Percentiles rank a stretch among this genome's conserved stretches.
These are phyloP conservation scores for Lomographa bimaculata DNA, from an alignment of 2,888 invertebrate genomes.

Conservation along the genomic window DNA sequence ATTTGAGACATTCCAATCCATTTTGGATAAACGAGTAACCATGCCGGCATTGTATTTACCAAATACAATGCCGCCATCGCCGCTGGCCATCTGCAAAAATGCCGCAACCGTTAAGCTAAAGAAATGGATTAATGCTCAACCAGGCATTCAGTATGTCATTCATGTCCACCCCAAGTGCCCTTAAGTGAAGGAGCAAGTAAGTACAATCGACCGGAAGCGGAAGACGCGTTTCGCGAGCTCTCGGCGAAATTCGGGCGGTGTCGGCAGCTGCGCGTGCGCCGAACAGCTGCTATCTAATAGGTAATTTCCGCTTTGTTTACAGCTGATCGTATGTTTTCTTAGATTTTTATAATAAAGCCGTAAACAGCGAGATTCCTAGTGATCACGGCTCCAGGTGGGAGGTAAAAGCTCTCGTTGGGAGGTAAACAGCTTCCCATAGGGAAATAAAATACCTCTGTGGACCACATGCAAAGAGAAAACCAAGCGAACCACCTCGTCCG, in stretches of 20 bases:
- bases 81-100: constrained; percentile 32
- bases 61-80: too few species aligned
- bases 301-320: constrained; percentile 70
- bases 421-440: too few species aligned
- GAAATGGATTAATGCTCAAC: constrained; percentile 38
- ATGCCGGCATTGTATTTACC: too few species aligned
- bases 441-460: too few species aligned
- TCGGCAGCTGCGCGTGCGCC: constrained; percentile 69
- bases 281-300: constrained; percentile 74
- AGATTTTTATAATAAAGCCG: constrained; percentile 8
- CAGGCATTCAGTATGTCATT: constrained; percentile 53
- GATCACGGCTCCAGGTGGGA: too few species aligned
- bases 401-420: too few species aligned
- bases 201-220: constrained; percentile 80
- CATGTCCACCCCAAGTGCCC: constrained; percentile 59
- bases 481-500: too few species aligned
- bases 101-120: constrained; percentile 29
- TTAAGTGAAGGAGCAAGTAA: constrained; percentile 45
- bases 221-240: constrained; percentile 82
- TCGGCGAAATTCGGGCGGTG: constrained; percentile 70
- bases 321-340: constrained; percentile 35
- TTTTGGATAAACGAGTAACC: too few species aligned
- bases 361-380: too few species aligned
- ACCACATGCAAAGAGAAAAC: too few species aligned
- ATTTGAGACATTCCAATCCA: too few species aligned